phyloP scores from a whole-genome alignment of 2,888 invertebrate species.

The Drosophila tripunctata region DNA sequence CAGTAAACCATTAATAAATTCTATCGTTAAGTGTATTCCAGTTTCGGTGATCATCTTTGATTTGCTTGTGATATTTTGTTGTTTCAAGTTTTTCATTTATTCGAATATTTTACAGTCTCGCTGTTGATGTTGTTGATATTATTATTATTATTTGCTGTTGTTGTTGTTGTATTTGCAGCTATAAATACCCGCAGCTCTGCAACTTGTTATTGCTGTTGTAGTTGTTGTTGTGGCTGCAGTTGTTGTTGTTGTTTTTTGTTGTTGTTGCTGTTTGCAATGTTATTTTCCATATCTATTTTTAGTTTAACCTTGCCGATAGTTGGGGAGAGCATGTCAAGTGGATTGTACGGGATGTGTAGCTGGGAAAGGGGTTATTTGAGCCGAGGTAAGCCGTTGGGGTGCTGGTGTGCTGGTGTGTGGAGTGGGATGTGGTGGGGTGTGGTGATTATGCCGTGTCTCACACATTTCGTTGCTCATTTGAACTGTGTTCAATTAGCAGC shows the following conservation, averaged over 20 bases:
- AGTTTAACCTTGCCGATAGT: slow-evolving; percentile 66
- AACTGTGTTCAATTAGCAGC: slow-evolving; percentile 44
- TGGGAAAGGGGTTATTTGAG: neutral
- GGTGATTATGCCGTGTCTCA: slow-evolving; percentile 50
- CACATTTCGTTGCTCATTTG: slow-evolving; percentile 26
- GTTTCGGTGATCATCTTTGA: slow-evolving; percentile 3
- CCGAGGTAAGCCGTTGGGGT: too few species aligned
- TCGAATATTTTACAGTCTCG: slow-evolving; percentile 44
- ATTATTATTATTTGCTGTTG: slow-evolving; percentile 3
- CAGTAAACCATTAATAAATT: neutral
- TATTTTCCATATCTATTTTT: slow-evolving; percentile 76
- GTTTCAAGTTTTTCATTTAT: slow-evolving; percentile 52
- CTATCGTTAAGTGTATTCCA: slow-evolving; percentile 21
- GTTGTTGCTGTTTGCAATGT: slow-evolving; percentile 50
- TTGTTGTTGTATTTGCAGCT: slow-evolving; percentile 33
- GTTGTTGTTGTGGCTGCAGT: slow-evolving; percentile 33
- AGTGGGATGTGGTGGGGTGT: neutral
- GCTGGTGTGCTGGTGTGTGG: too few species aligned
- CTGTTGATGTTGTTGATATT: slow-evolving; percentile 7
- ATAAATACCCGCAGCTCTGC: slow-evolving; percentile 64
- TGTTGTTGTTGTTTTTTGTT: slow-evolving; percentile 39
- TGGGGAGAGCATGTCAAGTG: slow-evolving; percentile 38
- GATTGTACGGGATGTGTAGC: neutral
- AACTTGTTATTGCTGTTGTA: slow-evolving; percentile 56
- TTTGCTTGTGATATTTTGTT: slow-evolving; percentile 17